These are phyloP conservation scores for Macrobrachium rosenbergii DNA, from an alignment of 1,140 invertebrate species.

Conservation along the genomic window DNA sequence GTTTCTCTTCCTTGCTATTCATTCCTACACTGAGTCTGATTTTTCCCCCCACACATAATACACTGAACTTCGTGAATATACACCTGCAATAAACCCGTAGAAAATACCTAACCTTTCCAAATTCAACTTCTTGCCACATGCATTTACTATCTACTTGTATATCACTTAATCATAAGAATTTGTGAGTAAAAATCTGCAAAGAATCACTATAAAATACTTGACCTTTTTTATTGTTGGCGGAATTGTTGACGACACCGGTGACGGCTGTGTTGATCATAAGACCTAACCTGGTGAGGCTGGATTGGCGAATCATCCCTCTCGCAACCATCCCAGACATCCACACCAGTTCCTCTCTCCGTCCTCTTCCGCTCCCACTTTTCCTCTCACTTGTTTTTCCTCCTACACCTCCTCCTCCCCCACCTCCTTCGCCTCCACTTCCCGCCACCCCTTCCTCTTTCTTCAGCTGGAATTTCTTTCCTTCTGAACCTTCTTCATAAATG, in stretches of 20 bases:
- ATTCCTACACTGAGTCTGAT: too few relatives aligned
- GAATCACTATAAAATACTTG: neutral
- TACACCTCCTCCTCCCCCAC: neutral
- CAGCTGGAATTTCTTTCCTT: neutral
- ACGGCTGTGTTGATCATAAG: constrained; percentile 78
- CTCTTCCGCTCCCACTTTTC: constrained; percentile 21
- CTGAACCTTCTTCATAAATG: constrained; percentile 8
- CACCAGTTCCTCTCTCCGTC: constrained; percentile 50
- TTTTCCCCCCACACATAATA: too few relatives aligned
- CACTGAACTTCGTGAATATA: too few relatives aligned
- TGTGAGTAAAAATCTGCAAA: too few relatives aligned
- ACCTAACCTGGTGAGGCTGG: constrained; percentile 78
- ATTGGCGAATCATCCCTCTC: constrained; percentile 77
- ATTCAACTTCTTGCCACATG: neutral
- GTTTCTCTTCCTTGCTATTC: too few relatives aligned
- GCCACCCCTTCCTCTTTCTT: constrained; percentile 1
- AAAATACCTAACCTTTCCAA: neutral
- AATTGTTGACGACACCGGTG: constrained; percentile 66
- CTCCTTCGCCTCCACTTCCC: constrained; percentile 4
- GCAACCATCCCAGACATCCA: constrained; percentile 70
- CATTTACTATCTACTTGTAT: neutral
- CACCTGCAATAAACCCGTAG: too few relatives aligned
- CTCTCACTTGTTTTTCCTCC: neutral
- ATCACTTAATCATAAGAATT: neutral
- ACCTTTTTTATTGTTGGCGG: constrained; percentile 71